Evolutionary conservation across 2,113 vertebrate genomes (phyloP).

Genomic region (Thoracochromis brauschi): DNA sequence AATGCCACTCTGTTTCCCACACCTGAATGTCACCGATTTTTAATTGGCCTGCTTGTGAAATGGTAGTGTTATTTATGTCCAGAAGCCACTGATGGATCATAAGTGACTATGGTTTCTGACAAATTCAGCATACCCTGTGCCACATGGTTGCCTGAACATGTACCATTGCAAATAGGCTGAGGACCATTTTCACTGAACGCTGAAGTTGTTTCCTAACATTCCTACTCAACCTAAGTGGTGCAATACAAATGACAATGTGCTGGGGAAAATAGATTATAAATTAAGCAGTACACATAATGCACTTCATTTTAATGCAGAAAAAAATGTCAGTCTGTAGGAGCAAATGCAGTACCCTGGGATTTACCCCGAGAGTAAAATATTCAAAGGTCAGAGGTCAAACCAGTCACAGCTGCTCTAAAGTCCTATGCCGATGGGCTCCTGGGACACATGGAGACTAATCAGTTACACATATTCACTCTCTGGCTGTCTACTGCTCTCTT

Average conservation of each 20-base stretch:
- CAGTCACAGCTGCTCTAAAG: constrained; percentile 56
- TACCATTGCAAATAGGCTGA: constrained; percentile 21
- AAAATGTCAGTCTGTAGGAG: neutral
- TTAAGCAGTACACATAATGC: neutral
- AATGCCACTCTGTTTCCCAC: constrained; percentile 64
- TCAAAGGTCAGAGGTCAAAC: constrained; percentile 45
- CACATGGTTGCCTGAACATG: constrained; percentile 13
- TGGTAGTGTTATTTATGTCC: constrained; percentile 43
- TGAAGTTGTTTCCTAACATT: neutral
- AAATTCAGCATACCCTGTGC: neutral
- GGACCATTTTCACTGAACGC: neutral
- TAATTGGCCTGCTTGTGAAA: constrained; percentile 64
- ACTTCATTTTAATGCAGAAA: neutral
- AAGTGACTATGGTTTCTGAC: neutral
- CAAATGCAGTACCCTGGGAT: neutral
- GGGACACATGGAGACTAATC: constrained; percentile 25
- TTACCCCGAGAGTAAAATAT: constrained; percentile 30
- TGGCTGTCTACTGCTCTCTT: neutral
- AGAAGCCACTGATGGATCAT: constrained; percentile 21
- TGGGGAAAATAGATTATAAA: neutral
- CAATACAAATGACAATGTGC: neutral
- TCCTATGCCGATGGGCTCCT: constrained; percentile 4
- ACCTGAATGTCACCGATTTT: constrained; percentile 71
- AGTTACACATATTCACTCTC: constrained; percentile 3
- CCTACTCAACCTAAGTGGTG: neutral